Evolutionary conservation across 2,113 vertebrate species (phyloP).

Genomic region (Chlamydotis undulata): DNA sequence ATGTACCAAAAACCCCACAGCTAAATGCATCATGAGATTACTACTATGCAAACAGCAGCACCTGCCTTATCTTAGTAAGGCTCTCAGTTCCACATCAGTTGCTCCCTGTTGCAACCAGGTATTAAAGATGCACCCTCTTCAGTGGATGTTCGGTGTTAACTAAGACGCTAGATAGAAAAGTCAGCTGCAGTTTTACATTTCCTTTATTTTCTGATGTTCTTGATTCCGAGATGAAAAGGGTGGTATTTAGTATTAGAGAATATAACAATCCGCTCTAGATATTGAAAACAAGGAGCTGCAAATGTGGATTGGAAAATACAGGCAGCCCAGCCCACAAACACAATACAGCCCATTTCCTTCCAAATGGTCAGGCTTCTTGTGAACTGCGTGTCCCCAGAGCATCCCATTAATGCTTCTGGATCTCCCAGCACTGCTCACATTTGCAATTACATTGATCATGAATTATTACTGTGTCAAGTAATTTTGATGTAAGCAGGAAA

Average conservation of each 20-base stretch:
- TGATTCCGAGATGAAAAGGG: not conserved
- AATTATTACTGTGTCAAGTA: not conserved
- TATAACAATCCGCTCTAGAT: not conserved
- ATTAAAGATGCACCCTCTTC: not conserved
- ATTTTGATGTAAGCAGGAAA: not conserved
- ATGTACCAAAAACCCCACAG: fast-evolving
- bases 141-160: not conserved
- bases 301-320: not conserved
- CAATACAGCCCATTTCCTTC: not conserved
- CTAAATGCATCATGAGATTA: not conserved
- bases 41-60: not conserved
- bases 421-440: not conserved
- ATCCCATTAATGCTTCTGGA: not conserved
- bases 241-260: not conserved
- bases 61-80: not conserved
- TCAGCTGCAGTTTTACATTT: not conserved
- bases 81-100: not conserved
- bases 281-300: not conserved
- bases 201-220: not conserved
- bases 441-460: not conserved
- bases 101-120: not conserved
- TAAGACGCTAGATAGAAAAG: not conserved
- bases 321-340: not conserved
- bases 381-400: not conserved
- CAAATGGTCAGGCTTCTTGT: not conserved